A percentile compares a stretch with the other conserved stretches of the same genome.
These are phyloP conservation scores for Circaetus gallicus DNA, from an alignment of 2,113 vertebrate species.

Conservation along the genomic window DNA sequence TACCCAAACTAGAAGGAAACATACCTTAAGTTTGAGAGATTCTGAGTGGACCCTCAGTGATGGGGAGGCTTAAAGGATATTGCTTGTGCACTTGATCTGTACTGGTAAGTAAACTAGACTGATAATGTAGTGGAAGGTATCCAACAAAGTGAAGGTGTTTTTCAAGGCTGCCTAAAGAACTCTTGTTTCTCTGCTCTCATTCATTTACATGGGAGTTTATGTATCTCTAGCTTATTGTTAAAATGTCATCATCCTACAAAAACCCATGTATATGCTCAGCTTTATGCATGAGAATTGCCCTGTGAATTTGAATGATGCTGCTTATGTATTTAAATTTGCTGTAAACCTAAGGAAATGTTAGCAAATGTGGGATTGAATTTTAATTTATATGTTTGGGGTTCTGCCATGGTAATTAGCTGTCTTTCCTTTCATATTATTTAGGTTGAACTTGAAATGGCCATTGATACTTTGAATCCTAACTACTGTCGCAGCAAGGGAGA, in stretches of 20 bases:
- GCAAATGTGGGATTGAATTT: background rate
- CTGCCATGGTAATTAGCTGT: background rate
- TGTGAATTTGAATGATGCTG: background rate
- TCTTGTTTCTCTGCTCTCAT: background rate
- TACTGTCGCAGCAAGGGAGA: slow-evolving; percentile 98
- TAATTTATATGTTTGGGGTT: background rate
- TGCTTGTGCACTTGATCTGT: background rate
- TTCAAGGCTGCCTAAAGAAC: background rate
- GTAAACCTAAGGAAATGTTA: background rate
- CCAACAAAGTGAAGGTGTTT: background rate
- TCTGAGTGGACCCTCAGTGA: background rate
- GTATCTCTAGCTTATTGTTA: background rate
- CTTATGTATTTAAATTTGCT: background rate
- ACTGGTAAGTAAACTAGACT: background rate
- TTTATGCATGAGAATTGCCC: background rate
- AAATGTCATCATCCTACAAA: background rate
- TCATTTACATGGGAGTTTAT: background rate
- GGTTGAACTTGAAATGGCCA: slow-evolving; percentile 91
- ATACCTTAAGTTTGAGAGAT: background rate
- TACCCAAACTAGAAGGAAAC: background rate
- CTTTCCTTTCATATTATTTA: slow-evolving; percentile 8
- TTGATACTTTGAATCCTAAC: slow-evolving; percentile 91
- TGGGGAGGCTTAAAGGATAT: background rate
- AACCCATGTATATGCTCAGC: background rate
- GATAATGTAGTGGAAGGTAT: background rate